A percentile compares a stretch with the other conserved stretches of the same genome.
Conservation (phyloP, 37 sponge, comb jelly and placozoan genomes). For the Crambe crambe region DNA sequence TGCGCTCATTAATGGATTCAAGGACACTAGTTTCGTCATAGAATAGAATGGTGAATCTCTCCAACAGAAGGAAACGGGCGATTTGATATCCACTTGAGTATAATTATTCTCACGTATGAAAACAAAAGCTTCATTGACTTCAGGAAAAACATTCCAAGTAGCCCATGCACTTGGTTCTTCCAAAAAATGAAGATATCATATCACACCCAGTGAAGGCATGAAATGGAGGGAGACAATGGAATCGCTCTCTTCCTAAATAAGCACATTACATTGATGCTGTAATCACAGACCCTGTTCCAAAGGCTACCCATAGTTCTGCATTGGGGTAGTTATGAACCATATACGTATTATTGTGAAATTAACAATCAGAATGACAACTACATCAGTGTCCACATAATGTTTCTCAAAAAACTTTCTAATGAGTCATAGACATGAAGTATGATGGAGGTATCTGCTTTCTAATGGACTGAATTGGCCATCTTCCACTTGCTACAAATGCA, state of each 20-base stretch:
- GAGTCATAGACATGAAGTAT: background rate
- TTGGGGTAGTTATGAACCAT: no score
- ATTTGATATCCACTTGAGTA: no score
- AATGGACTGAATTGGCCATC: background rate
- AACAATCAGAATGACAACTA: no score
- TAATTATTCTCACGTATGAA: no score
- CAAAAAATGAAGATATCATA: background rate
- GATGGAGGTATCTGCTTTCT: background rate
- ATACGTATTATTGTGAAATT: no score
- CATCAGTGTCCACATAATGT: background rate
- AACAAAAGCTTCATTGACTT: no score
- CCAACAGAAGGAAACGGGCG: constrained; percentile 4
- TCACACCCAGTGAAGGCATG: background rate
- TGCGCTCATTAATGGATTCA: background rate
- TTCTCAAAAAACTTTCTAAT: background rate
- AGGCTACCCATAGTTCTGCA: no score
- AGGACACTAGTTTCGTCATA: constrained; percentile 19
- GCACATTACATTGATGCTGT: no score
- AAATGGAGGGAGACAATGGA: background rate
- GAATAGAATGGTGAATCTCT: constrained; percentile 18
- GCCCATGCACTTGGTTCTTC: background rate
- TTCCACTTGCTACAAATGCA: background rate
- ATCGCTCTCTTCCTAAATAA: background rate
- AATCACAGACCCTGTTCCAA: no score
- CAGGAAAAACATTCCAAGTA: background rate